A percentile compares a stretch with the other conserved stretches of the same genome.
These are phyloP conservation scores for Colossoma macropomum DNA, from an alignment of 2,113 vertebrate species.

Conservation along the genomic window DNA sequence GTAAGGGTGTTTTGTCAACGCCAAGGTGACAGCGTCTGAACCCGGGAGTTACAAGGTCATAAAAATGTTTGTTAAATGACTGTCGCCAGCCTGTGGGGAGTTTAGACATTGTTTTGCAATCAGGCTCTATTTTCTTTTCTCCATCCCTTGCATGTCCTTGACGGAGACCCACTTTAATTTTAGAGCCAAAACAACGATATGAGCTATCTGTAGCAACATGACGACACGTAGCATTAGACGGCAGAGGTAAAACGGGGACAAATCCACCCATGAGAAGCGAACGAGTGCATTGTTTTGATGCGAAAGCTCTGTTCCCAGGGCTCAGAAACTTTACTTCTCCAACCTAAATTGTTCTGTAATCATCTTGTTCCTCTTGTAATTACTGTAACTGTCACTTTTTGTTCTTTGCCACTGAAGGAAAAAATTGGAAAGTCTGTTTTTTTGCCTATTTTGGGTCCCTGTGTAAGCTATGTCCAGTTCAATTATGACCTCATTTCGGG, in stretches of 20 bases:
- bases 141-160: constrained; percentile 52
- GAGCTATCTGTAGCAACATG: constrained; percentile 60
- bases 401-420: constrained; percentile 80
- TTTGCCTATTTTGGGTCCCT: constrained; percentile 61
- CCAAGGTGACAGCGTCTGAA: constrained; percentile 68
- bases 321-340: constrained; percentile 73
- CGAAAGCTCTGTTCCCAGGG: constrained; percentile 72
- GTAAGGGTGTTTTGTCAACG: constrained; percentile 62
- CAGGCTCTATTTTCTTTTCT: constrained; percentile 56
- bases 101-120: constrained; percentile 34
- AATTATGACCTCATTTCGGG: constrained; percentile 79
- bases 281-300: constrained; percentile 70
- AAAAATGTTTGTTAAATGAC: constrained; percentile 65
- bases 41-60: constrained; percentile 72
- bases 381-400: constrained; percentile 85
- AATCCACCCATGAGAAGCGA: constrained; percentile 10
- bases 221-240: constrained; percentile 1
- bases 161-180: constrained; percentile 41
- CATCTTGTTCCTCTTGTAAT: constrained; percentile 74
- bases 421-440: constrained; percentile 74
- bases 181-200: constrained; percentile 48
- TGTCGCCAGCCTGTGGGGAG: constrained; percentile 67
- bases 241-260: constrained; percentile 43
- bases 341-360: constrained; percentile 71
- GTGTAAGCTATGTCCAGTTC: constrained; percentile 76